phyloP scores from a whole-genome alignment of 2,113 vertebrate genomes.

The Recurvirostra avosetta region DNA sequence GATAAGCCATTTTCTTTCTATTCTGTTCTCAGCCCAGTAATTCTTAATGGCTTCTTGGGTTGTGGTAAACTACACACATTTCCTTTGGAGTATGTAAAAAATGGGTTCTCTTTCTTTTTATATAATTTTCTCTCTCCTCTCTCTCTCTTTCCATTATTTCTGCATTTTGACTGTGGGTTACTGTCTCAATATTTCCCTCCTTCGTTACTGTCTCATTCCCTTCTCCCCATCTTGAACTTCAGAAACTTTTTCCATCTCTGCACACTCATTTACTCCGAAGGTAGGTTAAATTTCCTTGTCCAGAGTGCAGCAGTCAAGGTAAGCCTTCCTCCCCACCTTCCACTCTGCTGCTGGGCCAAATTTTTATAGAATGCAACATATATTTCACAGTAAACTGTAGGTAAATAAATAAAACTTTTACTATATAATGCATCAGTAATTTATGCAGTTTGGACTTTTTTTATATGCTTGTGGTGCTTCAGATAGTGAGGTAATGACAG shows the following conservation, averaged over 20 bases:
- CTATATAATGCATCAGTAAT: background rate
- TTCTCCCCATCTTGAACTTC: background rate
- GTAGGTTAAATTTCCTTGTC: background rate
- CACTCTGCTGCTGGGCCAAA: background rate
- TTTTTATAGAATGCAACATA: background rate
- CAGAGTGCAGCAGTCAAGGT: background rate
- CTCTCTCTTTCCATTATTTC: background rate
- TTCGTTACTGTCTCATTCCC: background rate
- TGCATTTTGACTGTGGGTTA: background rate
- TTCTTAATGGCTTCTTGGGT: background rate
- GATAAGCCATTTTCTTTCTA: background rate
- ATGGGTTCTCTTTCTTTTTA: background rate
- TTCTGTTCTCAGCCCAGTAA: background rate
- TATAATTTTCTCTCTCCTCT: background rate
- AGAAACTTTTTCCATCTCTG: background rate
- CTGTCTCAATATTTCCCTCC: background rate
- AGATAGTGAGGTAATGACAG: background rate
- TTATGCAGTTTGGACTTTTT: background rate
- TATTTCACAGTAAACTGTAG: background rate
- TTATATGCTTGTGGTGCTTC: background rate
- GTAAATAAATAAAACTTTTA: background rate
- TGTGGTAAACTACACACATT: background rate
- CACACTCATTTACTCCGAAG: background rate
- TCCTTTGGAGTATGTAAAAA: background rate
- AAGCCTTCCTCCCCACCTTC: background rate